Evolutionary conservation across 2,888 invertebrate genomes (phyloP).

Genomic region (Clunio marinus): DNA sequence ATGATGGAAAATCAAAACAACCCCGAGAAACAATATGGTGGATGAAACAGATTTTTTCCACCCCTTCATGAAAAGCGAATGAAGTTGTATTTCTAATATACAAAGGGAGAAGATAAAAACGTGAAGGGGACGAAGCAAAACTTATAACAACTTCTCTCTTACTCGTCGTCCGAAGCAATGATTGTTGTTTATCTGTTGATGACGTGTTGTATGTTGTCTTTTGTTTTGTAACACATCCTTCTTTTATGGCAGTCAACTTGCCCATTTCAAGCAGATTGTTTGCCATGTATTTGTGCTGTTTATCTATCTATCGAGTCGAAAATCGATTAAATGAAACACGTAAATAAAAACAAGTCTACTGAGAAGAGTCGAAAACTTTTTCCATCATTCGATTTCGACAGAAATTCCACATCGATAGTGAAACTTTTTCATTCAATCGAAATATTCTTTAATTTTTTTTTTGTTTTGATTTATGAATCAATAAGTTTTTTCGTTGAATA

Average conservation of each 20-base stretch:
- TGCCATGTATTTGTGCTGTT: not conserved
- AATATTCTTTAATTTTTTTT: not conserved
- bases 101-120: not conserved
- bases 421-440: not conserved
- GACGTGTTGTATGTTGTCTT: conserved; percentile 30
- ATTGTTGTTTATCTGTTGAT: conserved; percentile 37
- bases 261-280: not conserved
- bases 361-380: too few relatives aligned
- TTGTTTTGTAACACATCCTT: conserved; percentile 38
- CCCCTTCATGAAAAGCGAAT: conserved; percentile 21
- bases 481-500: not conserved
- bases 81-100: not conserved
- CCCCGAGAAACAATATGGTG: conserved; percentile 37
- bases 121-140: not conserved
- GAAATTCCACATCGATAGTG: not conserved
- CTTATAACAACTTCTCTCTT: conserved; percentile 17
- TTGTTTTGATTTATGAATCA: conserved; percentile 17
- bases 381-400: not conserved
- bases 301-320: not conserved
- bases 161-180: conserved; percentile 7
- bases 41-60: not conserved
- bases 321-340: conserved; percentile 30
- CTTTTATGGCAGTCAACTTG: conserved; percentile 3
- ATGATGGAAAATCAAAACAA: conserved; percentile 30
- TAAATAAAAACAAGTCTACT: conserved; percentile 7